Base-by-base conservation (phyloP, 2,888 invertebrate species). In the Acanthosoma haemorrhoidale region DNA sequence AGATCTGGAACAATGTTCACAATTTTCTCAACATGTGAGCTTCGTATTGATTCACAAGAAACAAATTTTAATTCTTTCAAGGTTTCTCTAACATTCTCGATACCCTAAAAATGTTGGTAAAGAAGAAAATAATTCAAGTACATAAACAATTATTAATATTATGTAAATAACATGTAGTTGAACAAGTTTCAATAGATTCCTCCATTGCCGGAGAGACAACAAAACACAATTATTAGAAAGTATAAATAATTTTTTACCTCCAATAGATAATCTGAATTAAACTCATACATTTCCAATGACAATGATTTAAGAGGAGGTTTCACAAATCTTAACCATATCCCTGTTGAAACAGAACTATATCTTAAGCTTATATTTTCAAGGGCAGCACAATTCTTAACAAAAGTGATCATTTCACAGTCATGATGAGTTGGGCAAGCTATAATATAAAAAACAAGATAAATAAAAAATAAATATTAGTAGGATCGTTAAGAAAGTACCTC, bases 331-430 rank as follows among this genome's bases (percentile, higher is more conserved):
- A 73, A 25, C 73, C 73, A 73, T 16, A 58, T 5, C 15, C 73
- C 73, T n/a, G 31, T 18, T 3, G 63, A 66, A 2, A 29, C 5
- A 11, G 39, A 36, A 21, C 59, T 43, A 38, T 71, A 71, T 31
- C 66, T 69, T 18, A 73, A 34, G 5, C 57, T 36, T 25, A 73
- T 67, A n/a, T 59, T 51, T 16, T 71, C 70, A 36, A 73, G 58
- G 11, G 71, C 60, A 16, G 18, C 39, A 18, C 59, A 69, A 32
- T 71, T 71, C 32, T 71, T 71, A 18, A 73, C 70, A n/a, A 73
- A 51, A 4, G 70, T 36, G 25, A 57, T 57, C 71, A 73, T 73
- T 67, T 73, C 73, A 15, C 39, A 41, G 57, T 73, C 73, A 25
- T 69, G 69, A 2, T 32, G 51, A 25, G 32, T 51, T 21, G 21